Evolutionary conservation across 64 coral and sea anemone genomes (phyloP).

Genomic region (Porites lutea): DNA sequence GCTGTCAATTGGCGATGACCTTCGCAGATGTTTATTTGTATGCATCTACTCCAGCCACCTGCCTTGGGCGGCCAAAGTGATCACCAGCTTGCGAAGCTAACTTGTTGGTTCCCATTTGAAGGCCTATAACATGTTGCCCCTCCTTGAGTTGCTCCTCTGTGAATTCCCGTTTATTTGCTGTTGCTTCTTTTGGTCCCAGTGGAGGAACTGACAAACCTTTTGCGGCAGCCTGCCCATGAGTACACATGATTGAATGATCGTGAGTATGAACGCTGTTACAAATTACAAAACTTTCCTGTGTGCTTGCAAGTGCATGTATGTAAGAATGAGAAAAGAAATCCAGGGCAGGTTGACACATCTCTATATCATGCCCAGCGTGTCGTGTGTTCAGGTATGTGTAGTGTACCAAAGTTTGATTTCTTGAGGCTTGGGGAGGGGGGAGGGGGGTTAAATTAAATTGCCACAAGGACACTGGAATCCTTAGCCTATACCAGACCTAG

Average conservation of each 20-base stretch:
- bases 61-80: conserved; percentile 71
- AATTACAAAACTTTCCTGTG: too few species aligned
- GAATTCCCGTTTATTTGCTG: conserved; percentile 64
- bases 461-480: too few species aligned
- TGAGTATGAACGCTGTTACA: background rate
- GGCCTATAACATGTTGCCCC: conserved; percentile 45
- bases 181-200: conserved; percentile 81
- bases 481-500: too few species aligned
- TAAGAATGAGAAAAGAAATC: too few species aligned
- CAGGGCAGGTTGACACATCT: too few species aligned
- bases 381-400: too few species aligned
- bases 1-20: background rate
- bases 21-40: conserved; percentile 28
- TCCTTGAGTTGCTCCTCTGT: conserved; percentile 66
- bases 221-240: conserved; percentile 29
- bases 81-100: conserved; percentile 72
- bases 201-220: conserved; percentile 57
- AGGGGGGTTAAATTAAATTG: too few species aligned
- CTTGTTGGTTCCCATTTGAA: conserved; percentile 65
- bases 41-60: conserved; percentile 36
- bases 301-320: too few species aligned
- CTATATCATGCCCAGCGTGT: too few species aligned
- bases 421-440: too few species aligned
- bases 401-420: too few species aligned
- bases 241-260: conserved; percentile 17